Percentiles rank a stretch among this genome's conserved stretches.
These are phyloP conservation scores for Cnemophilus loriae DNA, from an alignment of 2,113 vertebrate species.

Conservation along the genomic window DNA sequence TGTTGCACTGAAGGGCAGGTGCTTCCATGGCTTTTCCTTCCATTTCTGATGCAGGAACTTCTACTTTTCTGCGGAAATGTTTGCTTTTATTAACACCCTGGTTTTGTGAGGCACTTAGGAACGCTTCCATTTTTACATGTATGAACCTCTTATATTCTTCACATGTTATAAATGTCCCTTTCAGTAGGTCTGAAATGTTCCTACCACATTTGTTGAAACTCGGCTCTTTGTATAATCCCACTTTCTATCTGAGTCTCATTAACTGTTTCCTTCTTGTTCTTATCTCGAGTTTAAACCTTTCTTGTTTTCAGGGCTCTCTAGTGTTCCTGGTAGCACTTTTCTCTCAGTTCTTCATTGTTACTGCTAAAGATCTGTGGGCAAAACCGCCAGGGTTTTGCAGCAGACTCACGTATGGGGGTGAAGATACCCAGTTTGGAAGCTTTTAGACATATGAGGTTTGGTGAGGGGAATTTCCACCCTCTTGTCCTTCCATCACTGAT, in stretches of 20 bases:
- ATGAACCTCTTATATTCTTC: not conserved
- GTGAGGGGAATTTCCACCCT: not conserved
- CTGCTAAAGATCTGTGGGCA: not conserved
- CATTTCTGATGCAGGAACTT: not conserved
- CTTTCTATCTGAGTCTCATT: not conserved
- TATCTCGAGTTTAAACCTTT: not conserved
- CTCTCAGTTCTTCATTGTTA: not conserved
- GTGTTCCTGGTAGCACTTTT: not conserved
- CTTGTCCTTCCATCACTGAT: not conserved
- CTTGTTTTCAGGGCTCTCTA: not conserved
- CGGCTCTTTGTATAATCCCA: not conserved
- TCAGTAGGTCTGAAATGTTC: not conserved
- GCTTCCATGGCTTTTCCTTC: not conserved
- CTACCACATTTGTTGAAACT: not conserved
- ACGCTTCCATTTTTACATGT: not conserved
- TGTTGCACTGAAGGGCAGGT: not conserved
- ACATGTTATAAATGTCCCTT: not conserved
- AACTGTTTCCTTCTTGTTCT: not conserved
- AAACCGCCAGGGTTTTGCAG: not conserved
- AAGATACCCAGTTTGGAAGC: not conserved
- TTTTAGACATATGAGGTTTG: not conserved
- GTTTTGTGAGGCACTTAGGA: not conserved
- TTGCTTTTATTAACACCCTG: not conserved
- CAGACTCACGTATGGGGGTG: too few relatives aligned
- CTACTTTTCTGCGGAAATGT: not conserved